phyloP scores from a whole-genome alignment of 2,113 vertebrate genomes.

The Gopherus evgoodei region DNA sequence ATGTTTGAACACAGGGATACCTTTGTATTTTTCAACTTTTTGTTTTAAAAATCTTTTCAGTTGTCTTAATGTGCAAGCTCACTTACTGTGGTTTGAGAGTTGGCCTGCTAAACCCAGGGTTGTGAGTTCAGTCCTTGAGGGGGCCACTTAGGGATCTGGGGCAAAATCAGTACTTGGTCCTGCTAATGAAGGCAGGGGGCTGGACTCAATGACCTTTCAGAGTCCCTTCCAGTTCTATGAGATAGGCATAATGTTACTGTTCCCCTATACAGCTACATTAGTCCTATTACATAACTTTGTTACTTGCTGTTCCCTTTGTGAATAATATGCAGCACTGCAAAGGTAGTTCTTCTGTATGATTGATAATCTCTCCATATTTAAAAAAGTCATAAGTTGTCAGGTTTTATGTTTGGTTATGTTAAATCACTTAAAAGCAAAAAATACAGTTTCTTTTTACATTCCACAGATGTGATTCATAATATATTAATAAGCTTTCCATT shows the following conservation, averaged over 20 bases:
- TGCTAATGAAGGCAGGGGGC: too few species aligned
- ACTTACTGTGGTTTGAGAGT: background rate
- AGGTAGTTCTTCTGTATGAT: background rate
- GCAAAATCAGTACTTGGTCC: too few species aligned
- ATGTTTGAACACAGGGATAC: background rate
- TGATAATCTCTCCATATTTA: background rate
- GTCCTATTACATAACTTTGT: conserved; percentile 3
- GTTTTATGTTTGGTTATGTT: background rate
- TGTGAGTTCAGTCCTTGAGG: too few species aligned
- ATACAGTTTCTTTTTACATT: fast-evolving
- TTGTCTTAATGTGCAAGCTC: background rate
- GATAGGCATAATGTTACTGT: background rate
- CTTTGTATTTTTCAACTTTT: background rate
- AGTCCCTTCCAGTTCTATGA: too few species aligned
- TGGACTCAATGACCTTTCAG: too few species aligned
- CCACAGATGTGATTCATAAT: fast-evolving
- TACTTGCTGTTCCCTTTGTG: background rate
- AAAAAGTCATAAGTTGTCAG: background rate
- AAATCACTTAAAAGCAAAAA: background rate
- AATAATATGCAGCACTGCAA: background rate
- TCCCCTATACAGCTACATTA: conserved; percentile 2
- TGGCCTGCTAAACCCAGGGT: too few species aligned
- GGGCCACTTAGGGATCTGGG: too few species aligned
- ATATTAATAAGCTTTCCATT: background rate
- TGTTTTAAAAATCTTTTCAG: background rate